Conservation (phyloP, 1,140 invertebrate species). For the Phortica variegata region DNA sequence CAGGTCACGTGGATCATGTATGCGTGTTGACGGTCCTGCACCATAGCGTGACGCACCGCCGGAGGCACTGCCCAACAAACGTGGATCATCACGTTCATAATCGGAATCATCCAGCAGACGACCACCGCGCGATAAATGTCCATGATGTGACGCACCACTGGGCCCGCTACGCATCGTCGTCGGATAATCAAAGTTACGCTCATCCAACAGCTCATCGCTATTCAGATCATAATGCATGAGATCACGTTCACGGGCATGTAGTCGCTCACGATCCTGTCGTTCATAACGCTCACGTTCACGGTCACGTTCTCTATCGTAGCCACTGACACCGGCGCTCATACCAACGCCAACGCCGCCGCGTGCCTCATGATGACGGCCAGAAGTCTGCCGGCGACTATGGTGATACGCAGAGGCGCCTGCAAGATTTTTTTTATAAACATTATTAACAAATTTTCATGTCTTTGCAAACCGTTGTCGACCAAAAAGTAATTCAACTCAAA, state of each 20-base stretch:
- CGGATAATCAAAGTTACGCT: slow-evolving; percentile 51
- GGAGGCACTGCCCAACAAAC: slow-evolving; percentile 26
- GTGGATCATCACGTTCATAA: slow-evolving; percentile 45
- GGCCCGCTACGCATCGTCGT: slow-evolving; percentile 39
- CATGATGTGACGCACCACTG: slow-evolving; percentile 45
- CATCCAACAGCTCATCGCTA: slow-evolving; percentile 51
- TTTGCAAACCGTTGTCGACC: neutral
- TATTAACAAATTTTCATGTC: slow-evolving; percentile 2
- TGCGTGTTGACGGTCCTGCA: slow-evolving; percentile 31
- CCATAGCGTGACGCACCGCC: slow-evolving; percentile 29
- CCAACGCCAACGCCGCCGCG: slow-evolving; percentile 29
- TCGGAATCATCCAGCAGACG: slow-evolving; percentile 45
- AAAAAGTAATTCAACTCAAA: slow-evolving; percentile 33
- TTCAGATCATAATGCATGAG: slow-evolving; percentile 55
- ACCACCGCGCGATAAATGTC: slow-evolving; percentile 40
- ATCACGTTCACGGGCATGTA: slow-evolving; percentile 51
- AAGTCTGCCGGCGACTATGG: slow-evolving; percentile 44
- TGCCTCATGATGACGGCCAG: slow-evolving; percentile 40
- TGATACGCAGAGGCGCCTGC: slow-evolving; percentile 50
- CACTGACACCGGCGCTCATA: slow-evolving; percentile 14
- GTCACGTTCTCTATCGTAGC: slow-evolving; percentile 21
- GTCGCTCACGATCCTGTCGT: slow-evolving; percentile 38
- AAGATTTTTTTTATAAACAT: slow-evolving; percentile 20
- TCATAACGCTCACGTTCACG: slow-evolving; percentile 35
- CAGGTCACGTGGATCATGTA: slow-evolving; percentile 32